These are phyloP conservation scores for Philopotamus ludificatus DNA, from an alignment of 1,140 invertebrate species.

Conservation along the genomic window DNA sequence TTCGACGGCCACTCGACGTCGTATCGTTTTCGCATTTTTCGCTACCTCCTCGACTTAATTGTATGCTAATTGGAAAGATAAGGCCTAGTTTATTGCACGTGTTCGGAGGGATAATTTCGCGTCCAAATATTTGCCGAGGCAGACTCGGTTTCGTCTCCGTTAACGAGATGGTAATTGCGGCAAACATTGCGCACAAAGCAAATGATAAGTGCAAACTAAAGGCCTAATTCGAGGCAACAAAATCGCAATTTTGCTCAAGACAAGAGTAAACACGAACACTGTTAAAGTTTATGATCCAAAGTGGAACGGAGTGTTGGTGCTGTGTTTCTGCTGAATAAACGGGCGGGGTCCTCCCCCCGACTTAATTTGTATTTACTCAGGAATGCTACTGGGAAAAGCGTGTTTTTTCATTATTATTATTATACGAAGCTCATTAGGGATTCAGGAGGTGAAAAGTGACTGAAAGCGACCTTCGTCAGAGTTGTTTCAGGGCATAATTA, in stretches of 20 bases:
- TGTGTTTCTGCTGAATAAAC: background rate
- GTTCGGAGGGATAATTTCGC: too few relatives aligned
- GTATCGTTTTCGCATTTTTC: too few relatives aligned
- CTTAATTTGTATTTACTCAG: conserved; percentile 17
- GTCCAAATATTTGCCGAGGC: too few relatives aligned
- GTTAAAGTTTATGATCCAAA: background rate
- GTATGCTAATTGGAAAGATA: too few relatives aligned
- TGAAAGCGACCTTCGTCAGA: too few relatives aligned
- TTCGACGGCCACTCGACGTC: too few relatives aligned
- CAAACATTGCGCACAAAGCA: background rate
- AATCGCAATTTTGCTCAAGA: background rate
- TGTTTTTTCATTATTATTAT: conserved; percentile 2
- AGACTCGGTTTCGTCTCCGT: too few relatives aligned
- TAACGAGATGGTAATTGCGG: too few relatives aligned
- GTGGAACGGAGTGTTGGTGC: background rate
- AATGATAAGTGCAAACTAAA: background rate
- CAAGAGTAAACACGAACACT: background rate
- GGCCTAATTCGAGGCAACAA: background rate
- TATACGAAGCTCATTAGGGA: conserved; percentile 11
- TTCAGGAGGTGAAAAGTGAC: conserved; percentile 2
- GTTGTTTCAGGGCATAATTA: conserved; percentile 26
- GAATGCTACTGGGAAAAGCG: background rate
- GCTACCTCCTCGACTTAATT: background rate
- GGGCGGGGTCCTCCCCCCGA: background rate
- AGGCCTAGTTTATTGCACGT: too few relatives aligned